Evolutionary conservation across 2,113 vertebrate genomes (phyloP).

Genomic region (Poeciliopsis retropinna): DNA sequence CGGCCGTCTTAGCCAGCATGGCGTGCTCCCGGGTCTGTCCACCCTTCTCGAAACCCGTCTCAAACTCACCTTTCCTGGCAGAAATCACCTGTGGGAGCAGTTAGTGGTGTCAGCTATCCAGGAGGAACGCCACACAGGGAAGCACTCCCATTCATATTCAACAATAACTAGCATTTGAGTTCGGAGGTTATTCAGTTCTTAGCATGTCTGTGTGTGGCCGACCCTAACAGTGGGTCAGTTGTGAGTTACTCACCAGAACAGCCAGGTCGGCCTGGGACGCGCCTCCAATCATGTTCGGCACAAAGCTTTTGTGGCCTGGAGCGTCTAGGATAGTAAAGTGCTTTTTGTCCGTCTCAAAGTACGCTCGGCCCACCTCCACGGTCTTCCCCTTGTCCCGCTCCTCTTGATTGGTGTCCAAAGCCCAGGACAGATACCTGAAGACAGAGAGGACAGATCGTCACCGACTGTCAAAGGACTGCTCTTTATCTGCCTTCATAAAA

Average conservation of each 20-base stretch:
- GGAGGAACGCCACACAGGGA: no score
- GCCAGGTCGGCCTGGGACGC: conserved; percentile 97
- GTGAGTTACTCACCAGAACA: conserved; percentile 88
- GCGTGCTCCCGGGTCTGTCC: conserved; percentile 98
- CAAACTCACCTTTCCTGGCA: conserved; percentile 98
- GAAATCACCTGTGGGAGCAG: conserved; percentile 90
- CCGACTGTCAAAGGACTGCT: not conserved
- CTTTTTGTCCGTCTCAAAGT: conserved; percentile 98
- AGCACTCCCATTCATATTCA: no score
- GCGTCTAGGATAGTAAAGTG: conserved; percentile 99
- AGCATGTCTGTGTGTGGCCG: not conserved
- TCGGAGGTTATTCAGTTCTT: no score
- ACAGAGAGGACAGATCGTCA: no score
- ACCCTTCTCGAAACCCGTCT: conserved; percentile 99
- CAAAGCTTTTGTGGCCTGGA: conserved; percentile 98
- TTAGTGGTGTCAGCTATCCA: not conserved
- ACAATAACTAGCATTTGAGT: no score
- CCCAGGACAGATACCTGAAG: conserved; percentile 97
- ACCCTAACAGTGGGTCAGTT: not conserved
- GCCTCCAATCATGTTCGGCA: conserved; percentile 99
- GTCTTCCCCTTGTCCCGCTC: conserved; percentile 99
- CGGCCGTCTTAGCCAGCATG: conserved; percentile 98
- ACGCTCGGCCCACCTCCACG: conserved; percentile 97
- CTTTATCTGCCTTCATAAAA: not conserved
- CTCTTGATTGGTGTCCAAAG: conserved; percentile 98